Evolutionary conservation across 2,797 vertebrate species (phyloP), one percentile per base, ranked within the genome.

Genomic region (Lepus oiostolus): DNA sequence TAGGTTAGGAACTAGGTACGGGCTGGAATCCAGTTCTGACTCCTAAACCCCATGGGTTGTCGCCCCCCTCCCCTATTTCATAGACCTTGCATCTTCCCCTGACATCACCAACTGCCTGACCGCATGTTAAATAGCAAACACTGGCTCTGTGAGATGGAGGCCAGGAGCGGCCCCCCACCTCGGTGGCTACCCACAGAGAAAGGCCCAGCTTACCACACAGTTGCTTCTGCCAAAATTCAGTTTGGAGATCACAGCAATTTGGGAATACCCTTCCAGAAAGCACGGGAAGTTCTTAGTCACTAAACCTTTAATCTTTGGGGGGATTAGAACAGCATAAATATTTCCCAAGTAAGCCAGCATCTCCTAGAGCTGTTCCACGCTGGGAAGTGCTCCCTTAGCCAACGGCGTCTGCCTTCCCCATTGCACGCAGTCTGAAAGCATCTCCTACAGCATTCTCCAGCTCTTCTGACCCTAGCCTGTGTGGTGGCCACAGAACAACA

Each of bases 171-270:
- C 67, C 38, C 38, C 60, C 26, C 42, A 47, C 42, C 42, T 16
- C 54, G 54, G 19, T 58, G 54, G 62, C 28, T 26, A 79, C 19
- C 12, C 54, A 21, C 65, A 83, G 28, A 60, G 19, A 79, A 72
- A 88, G 74, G 32, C 60, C 79, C 70, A 85, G 77, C 28, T 80
- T 93, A 30, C 54, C 58, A 74, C 16, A 9, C 19, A 8, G 10
- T 62, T 77, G 30, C 68, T 94, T 91, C 50, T 38, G 77, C 54
- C 32, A 75, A 92, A n/a, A 54, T 58, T 90, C 92, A 62, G 74
- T 84, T 67, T 76, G 7, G 30, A 65, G 26, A 4, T 88, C 75
- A 65, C 5, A 77, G 21, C 14, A 68, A 32, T 7, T 7, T 50
- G 24, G 14, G 30, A 82, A 70, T 32, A 28, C 38, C 32, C 26